Base-by-base conservation (phyloP, 2,888 invertebrate species). In the Podotricha telesiphe region DNA sequence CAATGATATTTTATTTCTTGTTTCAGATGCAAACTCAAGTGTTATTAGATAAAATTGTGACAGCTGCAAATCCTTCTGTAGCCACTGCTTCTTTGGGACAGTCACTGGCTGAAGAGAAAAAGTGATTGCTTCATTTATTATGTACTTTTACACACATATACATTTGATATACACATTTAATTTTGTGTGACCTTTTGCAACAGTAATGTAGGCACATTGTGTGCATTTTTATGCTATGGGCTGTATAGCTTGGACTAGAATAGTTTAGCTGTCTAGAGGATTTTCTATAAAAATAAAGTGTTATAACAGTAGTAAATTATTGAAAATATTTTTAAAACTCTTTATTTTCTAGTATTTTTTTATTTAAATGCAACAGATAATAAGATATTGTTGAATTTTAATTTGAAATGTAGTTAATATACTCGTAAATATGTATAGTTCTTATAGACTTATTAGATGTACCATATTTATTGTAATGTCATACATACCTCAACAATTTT, bases 71-170 rank as follows among this genome's bases (percentile, higher is more conserved):
- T 56, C 82, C 89, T 0, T 86, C 88, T 0, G 86, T 89, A 0
- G 90, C 91, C 5, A 93, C 91, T 1, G 92, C 92, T 0, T 87
- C 92, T 0, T 76, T 93, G 1, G 92, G 92, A n/a, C 91, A 91
- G 71, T 82, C 89, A 0, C 77, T 92, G 40, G 91, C 90, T 19
- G 84, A 78, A 66, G 91, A 92, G 62, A 90, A 89, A 80, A 91
- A 90, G 89, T 91, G 84, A 91, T 73, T 73, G 70, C 72, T 65
- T 53, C 42, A 28, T 61, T 40, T 50, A 65, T 51, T 56, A 65
- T 28, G 13, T 42, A 42, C 13, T 34, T 5, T 15, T 34, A 28
- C 13, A 45, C 28, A 47, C 28, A 19, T 11, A 34, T 62, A 48
- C 15, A 19, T 48, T 59, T 42, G 15, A 19, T 45, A 22, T 11